Evolutionary conservation across 2,797 vertebrate genomes (phyloP).

Genomic region (Pipistrellus kuhlii): DNA sequence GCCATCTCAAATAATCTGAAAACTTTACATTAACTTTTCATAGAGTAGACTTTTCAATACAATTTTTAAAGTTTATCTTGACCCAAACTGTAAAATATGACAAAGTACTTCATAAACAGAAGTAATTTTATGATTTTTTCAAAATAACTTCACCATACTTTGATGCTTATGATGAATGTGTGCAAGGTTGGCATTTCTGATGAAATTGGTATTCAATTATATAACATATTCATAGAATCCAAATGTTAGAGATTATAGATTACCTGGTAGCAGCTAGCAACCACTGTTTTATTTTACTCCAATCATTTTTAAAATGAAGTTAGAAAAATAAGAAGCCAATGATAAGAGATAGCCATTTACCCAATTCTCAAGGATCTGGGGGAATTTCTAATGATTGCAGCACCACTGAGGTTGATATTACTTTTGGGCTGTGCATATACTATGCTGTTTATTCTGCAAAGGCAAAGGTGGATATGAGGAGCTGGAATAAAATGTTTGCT

Average conservation of each 20-base stretch:
- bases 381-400: not conserved
- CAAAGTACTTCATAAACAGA: not conserved
- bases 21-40: not conserved
- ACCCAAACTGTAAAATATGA: not conserved
- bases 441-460: not conserved
- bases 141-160: not conserved
- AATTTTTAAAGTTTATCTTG: not conserved
- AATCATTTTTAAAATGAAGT: not conserved
- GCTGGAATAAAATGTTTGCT: not conserved
- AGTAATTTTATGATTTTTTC: not conserved
- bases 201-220: not conserved
- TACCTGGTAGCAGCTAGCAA: not conserved
- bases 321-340: not conserved
- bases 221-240: not conserved
- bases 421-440: not conserved
- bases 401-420: not conserved
- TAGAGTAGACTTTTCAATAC: not conserved
- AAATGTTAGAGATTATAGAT: not conserved
- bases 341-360: not conserved
- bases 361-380: not conserved
- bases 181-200: not conserved
- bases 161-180: not conserved
- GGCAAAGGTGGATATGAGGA: not conserved
- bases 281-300: not conserved
- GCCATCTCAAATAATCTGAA: constrained; percentile 20